phyloP scores from a whole-genome alignment of 2,113 vertebrate genomes.

The Gymnocephalus cernua region DNA sequence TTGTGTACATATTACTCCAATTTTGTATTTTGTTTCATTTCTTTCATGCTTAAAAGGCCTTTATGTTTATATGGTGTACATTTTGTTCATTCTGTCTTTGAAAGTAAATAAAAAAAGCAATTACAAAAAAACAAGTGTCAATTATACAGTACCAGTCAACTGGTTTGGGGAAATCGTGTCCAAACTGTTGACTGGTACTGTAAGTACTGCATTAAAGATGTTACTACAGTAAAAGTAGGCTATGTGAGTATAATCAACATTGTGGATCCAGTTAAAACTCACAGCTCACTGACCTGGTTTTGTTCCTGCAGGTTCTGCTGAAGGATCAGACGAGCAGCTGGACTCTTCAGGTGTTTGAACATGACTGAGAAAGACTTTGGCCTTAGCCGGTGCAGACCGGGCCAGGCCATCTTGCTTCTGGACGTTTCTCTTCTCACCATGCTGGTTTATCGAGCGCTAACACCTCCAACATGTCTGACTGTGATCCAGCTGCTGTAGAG shows the following conservation, averaged over 20 bases:
- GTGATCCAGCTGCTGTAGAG: constrained; percentile 8
- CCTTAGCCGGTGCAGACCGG: neutral
- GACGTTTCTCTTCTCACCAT: neutral
- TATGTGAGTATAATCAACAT: neutral
- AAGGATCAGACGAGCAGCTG: neutral
- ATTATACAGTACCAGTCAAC: too few relatives aligned
- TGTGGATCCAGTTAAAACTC: neutral
- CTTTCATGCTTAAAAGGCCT: too few relatives aligned
- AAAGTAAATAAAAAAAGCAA: too few relatives aligned
- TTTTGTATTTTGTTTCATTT: too few relatives aligned
- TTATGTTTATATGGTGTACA: too few relatives aligned
- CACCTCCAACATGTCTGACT: constrained; percentile 35
- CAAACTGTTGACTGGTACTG: too few relatives aligned
- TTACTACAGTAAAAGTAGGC: neutral
- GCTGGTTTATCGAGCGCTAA: neutral
- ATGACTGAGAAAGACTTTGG: constrained; percentile 10
- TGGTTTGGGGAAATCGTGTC: too few relatives aligned
- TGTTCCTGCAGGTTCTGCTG: neutral
- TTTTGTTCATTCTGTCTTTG: too few relatives aligned
- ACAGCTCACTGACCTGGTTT: neutral
- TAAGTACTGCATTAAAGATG: too few relatives aligned
- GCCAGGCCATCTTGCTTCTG: neutral
- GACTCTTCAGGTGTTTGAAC: neutral
- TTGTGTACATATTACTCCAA: too few relatives aligned
- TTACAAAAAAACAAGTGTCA: too few relatives aligned